Evolutionary conservation across 2,797 vertebrate species (phyloP).

Genomic region (Paramormyrops hopkinsi): DNA sequence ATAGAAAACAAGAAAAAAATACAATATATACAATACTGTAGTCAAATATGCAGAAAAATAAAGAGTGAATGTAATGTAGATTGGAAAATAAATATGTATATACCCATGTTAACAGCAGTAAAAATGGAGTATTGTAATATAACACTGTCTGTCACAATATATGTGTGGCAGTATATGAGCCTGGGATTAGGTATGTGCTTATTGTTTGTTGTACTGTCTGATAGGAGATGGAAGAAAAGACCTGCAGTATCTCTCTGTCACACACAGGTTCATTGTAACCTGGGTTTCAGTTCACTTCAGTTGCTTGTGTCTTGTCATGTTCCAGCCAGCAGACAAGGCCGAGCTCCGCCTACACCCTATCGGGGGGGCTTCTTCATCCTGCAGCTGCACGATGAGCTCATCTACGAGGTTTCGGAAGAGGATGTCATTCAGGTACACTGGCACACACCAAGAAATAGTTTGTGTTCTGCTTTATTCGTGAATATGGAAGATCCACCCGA

Average conservation of each 20-base stretch:
- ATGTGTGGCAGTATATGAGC: not conserved
- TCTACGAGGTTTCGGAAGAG: conserved; percentile 87
- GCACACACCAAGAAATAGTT: not conserved
- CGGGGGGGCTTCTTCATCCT: conserved; percentile 84
- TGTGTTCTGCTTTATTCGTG: not conserved
- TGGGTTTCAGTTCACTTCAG: conserved; percentile 16
- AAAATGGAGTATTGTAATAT: not conserved
- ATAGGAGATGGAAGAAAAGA: not conserved
- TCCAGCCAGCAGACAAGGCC: conserved; percentile 38
- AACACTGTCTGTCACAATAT: not conserved
- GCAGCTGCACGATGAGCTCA: conserved; percentile 93
- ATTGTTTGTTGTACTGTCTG: not conserved
- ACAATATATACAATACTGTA: not conserved
- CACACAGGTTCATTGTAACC: not conserved
- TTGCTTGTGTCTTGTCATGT: not conserved
- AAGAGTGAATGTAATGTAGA: not conserved
- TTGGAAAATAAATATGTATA: not conserved
- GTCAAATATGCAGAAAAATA: not conserved
- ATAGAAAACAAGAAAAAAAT: too few species aligned
- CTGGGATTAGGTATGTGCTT: not conserved
- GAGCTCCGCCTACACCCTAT: conserved; percentile 42
- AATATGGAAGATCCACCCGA: not conserved
- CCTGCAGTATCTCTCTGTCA: not conserved
- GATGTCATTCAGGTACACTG: conserved; percentile 79
- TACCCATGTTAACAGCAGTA: not conserved